Percentiles rank a stretch among this genome's conserved stretches.
Conservation (phyloP, 2,888 invertebrate genomes). For the Lepeophtheirus nordmannii region DNA sequence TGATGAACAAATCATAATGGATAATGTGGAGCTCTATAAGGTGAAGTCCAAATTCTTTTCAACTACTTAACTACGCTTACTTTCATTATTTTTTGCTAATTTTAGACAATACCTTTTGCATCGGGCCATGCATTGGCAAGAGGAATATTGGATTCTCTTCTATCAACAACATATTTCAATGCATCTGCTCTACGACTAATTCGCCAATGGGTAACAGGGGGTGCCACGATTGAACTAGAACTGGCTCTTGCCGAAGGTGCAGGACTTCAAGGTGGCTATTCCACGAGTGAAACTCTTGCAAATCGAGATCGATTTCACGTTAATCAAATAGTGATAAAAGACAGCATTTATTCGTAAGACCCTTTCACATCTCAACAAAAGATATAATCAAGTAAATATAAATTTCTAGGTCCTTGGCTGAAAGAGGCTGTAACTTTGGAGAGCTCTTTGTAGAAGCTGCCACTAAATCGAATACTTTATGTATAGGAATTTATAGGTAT, state of each 20-base stretch:
- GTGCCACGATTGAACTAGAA: constrained; percentile 22
- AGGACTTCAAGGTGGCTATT: constrained; percentile 18
- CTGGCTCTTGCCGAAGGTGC: constrained; percentile 22
- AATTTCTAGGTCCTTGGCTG: neutral
- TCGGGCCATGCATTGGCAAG: constrained; percentile 18
- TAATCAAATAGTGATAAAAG: constrained; percentile 12
- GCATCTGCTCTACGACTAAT: constrained; percentile 17
- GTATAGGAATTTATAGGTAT: constrained; percentile 15
- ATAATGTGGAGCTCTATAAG: constrained; percentile 17
- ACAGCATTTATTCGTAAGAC: constrained; percentile 3
- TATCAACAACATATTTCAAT: constrained; percentile 23
- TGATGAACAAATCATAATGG: constrained; percentile 8
- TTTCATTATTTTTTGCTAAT: neutral
- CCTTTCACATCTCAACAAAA: too few species aligned
- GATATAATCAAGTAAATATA: too few species aligned
- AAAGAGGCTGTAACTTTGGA: constrained; percentile 13
- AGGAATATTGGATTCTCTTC: constrained; percentile 20
- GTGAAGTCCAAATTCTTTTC: neutral
- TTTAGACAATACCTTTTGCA: constrained; percentile 21
- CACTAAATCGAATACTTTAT: constrained; percentile 5
- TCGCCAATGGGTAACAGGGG: constrained; percentile 15
- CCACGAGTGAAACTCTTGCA: neutral
- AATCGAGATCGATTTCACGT: constrained; percentile 10
- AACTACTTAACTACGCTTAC: neutral
- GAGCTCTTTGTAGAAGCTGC: constrained; percentile 17